Evolutionary conservation across 64 coral and sea anemone species (phyloP).

Genomic region (Trachythela sp.): DNA sequence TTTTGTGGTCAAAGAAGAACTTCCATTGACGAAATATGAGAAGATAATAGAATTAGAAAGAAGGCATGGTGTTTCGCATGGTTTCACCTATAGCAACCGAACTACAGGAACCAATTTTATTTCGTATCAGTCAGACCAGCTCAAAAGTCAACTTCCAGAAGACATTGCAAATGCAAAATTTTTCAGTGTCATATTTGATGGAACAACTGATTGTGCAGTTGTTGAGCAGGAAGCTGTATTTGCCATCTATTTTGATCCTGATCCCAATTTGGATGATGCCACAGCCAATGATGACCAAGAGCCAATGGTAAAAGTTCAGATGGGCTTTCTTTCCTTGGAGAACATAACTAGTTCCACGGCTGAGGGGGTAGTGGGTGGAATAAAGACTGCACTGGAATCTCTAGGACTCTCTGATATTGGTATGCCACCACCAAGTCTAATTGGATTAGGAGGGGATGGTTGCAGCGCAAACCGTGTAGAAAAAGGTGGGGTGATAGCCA

Average conservation of each 20-base stretch:
- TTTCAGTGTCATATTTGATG: conserved; percentile 44
- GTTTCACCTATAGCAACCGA: conserved; percentile 9
- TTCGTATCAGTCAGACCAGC: conserved; percentile 38
- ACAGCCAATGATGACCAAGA: conserved; percentile 13
- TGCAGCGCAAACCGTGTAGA: conserved; percentile 45
- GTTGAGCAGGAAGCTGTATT: conserved; percentile 51
- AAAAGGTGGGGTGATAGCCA: conserved; percentile 35
- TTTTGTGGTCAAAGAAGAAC: conserved; percentile 59
- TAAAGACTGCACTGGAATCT: conserved; percentile 22
- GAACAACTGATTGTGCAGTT: conserved; percentile 44
- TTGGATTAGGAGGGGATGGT: conserved; percentile 53
- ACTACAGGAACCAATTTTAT: conserved; percentile 48
- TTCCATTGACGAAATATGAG: conserved; percentile 49
- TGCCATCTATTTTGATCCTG: conserved; percentile 49
- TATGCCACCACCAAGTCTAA: conserved; percentile 17
- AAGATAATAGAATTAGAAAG: conserved; percentile 48
- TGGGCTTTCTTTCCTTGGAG: conserved; percentile 13
- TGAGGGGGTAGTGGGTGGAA: conserved; percentile 29
- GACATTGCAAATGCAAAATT: conserved; percentile 51
- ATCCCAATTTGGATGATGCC: conserved; percentile 2
- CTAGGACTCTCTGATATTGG: conserved; percentile 19
- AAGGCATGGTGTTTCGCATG: conserved; percentile 37
- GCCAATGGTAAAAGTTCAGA: conserved; percentile 47
- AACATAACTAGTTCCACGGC: neutral
- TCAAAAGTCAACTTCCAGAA: conserved; percentile 7